phyloP scores from a whole-genome alignment of 2,113 vertebrate genomes.

The Oenanthe melanoleuca region DNA sequence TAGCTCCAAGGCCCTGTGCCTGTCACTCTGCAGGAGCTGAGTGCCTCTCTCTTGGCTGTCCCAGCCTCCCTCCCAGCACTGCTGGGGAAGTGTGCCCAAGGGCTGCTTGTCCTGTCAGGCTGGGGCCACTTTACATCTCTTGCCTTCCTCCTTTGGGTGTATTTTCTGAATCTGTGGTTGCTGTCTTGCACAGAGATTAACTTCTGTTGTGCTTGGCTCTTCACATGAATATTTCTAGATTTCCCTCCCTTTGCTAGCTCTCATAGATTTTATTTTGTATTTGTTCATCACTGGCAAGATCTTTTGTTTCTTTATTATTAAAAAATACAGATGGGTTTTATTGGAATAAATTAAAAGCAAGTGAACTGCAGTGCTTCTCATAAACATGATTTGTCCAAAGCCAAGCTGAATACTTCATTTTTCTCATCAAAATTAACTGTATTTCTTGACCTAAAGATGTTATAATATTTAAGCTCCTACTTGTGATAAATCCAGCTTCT shows the following conservation, averaged over 20 bases:
- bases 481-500: neutral
- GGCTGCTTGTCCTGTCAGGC: neutral
- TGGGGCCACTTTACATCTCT: neutral
- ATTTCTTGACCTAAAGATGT: neutral
- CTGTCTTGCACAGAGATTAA: neutral
- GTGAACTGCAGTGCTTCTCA: neutral
- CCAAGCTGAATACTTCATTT: neutral
- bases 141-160: neutral
- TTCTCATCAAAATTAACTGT: neutral
- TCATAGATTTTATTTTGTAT: neutral
- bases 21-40: neutral
- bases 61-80: neutral
- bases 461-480: neutral
- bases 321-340: neutral
- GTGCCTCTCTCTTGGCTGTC: neutral
- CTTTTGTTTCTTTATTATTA: neutral
- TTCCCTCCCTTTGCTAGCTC: neutral
- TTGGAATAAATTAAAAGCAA: neutral
- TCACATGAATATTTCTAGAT: accelerated
- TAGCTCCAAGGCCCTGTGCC: neutral
- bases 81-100: neutral
- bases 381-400: neutral
- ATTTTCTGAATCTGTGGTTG: neutral
- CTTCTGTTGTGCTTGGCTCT: neutral
- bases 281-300: neutral